Evolutionary conservation across 2,797 vertebrate genomes (phyloP), one percentile per base, ranked within the genome.

Genomic region (Serranus cabrilla): DNA sequence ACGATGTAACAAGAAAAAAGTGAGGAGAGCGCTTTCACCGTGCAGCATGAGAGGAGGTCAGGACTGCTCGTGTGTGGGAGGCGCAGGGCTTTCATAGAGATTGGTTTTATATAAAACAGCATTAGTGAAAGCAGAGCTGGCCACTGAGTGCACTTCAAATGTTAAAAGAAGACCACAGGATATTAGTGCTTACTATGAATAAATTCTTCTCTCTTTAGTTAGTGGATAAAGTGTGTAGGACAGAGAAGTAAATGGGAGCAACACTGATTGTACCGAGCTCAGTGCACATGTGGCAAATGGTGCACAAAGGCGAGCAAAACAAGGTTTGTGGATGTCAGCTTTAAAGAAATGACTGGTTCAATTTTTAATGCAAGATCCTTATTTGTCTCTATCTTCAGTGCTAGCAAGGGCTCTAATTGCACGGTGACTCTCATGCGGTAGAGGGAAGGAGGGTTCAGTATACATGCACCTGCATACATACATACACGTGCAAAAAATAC

Each of bases 121-220:
- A 85, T 87, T 86, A 92, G 90, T 93, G 85, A 92, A 93, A 93
- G 90, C 90, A 89, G 76, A 76, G 81, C 79, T 78, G 62, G 83
- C 74, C 67, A 83, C 84, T 81, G 89, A 95, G 94, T 91, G 93
- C 91, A 83, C 94, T 95, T 92, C 88, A 94, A 78, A 87, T 88
- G 85, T 90, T 91, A 88, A 83, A 83, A 88, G 61, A 75, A 82
- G 76, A 85, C 75, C 79, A 68, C 52, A 67, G 62, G 46, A 74
- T 75, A 75, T 77, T 78, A 83, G 63, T 56, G 79, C 77, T 74
- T 73, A 72, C 88, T 89, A 88, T 87, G 89, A 91, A 90, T 91
- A 92, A 80, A 80, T 83, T 78, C 80, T 70, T 76, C 71, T 73
- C 71, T 86, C 77, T 70, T 86, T 87, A 80, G 71, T 64, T 62